A percentile compares a stretch with the other conserved stretches of the same genome.
Conservation (phyloP, 2,888 invertebrate species). For the Anarsia innoxiella region DNA sequence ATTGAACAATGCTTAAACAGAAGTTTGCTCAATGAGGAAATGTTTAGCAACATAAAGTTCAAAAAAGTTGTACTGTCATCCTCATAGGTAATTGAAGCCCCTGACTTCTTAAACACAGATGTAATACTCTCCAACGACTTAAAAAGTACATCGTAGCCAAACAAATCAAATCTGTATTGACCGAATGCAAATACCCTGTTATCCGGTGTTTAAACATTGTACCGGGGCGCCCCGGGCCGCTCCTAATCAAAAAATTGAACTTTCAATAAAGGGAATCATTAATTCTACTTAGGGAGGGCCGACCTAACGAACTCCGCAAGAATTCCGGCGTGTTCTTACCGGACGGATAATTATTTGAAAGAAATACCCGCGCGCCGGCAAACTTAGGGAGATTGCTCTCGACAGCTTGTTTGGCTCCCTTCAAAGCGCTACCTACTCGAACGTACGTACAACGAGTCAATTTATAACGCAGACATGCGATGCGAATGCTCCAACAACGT, state of each 20-base stretch:
- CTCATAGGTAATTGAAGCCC: too few species aligned
- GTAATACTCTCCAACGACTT: too few species aligned
- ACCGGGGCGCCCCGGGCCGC: conserved; percentile 45
- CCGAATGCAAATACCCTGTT: conserved; percentile 65
- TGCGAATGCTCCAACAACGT: too few species aligned
- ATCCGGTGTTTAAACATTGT: conserved; percentile 69
- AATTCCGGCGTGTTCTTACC: conserved; percentile 66
- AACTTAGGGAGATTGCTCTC: conserved; percentile 41
- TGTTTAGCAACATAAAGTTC: too few species aligned
- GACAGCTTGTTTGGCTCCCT: conserved; percentile 17
- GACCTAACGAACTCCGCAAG: conserved; percentile 58
- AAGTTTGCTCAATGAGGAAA: too few species aligned
- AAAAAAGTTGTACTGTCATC: too few species aligned
- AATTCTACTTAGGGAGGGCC: conserved; percentile 74
- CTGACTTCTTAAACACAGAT: too few species aligned
- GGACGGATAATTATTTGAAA: conserved; percentile 62
- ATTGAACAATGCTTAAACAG: too few species aligned
- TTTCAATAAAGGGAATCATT: conserved; percentile 83
- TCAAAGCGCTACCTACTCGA: too few species aligned
- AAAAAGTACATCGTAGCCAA: conserved; percentile 11
- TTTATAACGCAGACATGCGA: too few species aligned
- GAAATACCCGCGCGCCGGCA: conserved; percentile 39
- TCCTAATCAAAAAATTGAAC: conserved; percentile 82
- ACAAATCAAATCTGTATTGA: conserved; percentile 60
- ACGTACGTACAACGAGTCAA: too few species aligned